Evolutionary conservation across 2,797 vertebrate genomes (phyloP).

Genomic region (Calcarius lapponicus): DNA sequence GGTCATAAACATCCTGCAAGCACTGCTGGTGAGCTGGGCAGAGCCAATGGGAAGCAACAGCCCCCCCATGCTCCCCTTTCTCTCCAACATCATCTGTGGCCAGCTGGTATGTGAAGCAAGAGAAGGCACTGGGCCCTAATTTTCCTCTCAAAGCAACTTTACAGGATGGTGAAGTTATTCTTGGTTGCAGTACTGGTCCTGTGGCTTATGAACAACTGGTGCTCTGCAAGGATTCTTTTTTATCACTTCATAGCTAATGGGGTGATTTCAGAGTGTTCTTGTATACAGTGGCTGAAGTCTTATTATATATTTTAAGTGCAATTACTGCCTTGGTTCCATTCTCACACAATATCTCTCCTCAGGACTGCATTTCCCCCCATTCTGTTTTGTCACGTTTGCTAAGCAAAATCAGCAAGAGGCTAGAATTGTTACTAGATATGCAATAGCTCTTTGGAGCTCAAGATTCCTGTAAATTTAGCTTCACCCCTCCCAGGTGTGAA

Average conservation of each 20-base stretch:
- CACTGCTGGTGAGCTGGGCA: not conserved
- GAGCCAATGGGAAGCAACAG: fast-evolving
- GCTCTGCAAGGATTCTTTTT: not conserved
- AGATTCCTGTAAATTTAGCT: not conserved
- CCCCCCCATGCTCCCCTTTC: not conserved
- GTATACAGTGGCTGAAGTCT: not conserved
- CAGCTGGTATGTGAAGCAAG: not conserved
- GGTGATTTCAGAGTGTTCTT: not conserved
- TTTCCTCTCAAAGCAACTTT: not conserved
- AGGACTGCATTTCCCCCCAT: not conserved
- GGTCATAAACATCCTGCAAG: not conserved
- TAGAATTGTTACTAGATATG: not conserved
- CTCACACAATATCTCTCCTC: not conserved
- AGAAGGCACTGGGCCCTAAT: not conserved
- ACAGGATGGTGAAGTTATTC: not conserved
- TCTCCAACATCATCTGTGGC: not conserved
- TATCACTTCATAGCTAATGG: not conserved
- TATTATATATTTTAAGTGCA: constrained; percentile 13
- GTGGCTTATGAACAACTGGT: not conserved
- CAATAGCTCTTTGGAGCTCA: not conserved
- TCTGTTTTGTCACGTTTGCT: not conserved
- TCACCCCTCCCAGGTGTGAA: not conserved
- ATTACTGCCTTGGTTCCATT: not conserved
- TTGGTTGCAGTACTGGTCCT: not conserved
- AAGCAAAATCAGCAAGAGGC: not conserved